Base-by-base conservation (phyloP, 2,797 vertebrate species). In the Discoglossus pictus region DNA sequence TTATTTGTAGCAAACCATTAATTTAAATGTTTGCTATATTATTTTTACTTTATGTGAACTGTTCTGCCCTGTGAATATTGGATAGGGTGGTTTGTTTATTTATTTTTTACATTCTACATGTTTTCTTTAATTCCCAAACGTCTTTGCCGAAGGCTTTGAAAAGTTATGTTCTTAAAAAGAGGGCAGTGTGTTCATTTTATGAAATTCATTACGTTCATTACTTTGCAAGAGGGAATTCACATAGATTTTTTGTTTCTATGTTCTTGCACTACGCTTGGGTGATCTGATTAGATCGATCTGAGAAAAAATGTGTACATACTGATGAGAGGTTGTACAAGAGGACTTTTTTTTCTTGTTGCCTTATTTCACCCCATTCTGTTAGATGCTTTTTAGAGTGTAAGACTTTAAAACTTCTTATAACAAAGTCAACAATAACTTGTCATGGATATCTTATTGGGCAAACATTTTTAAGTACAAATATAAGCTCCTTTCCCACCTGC, bases 321-420 rank as follows among this genome's bases (percentile, higher is more conserved):
- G 81, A 84, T 78, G 78, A 84, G 80, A 80, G 77, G 78, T 74
- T 76, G 74, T 72, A 78, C 78, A 83, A 81, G 81, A 82, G 83
- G 83, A 78, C 81, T 78, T n/a, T n/a, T 82, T 81, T 82, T 85
- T 83, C 78, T 78, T 65, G 80, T 80, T 81, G 82, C 80, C 80
- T 86, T 86, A 80, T 78, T 73, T 86, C 81, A 85, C 80, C 80
- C 80, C 81, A 78, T 82, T 82, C 74, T 85, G 80, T 50, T 73
- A 65, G 43, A 53, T 55, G 68, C 35, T 47, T 65, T 60, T 42
- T 42, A 48, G 51, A 83, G 76, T 82, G 76, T 78, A 82, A 61
- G 74, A 78, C 80, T 85, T 73, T 70, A 83, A 84, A 82, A 83
- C 61, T 71, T 70, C 25, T 60, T 68, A 31, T 16, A 71, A 64